Conservation (phyloP, 2,113 vertebrate species). For the Ciconia stormi region DNA sequence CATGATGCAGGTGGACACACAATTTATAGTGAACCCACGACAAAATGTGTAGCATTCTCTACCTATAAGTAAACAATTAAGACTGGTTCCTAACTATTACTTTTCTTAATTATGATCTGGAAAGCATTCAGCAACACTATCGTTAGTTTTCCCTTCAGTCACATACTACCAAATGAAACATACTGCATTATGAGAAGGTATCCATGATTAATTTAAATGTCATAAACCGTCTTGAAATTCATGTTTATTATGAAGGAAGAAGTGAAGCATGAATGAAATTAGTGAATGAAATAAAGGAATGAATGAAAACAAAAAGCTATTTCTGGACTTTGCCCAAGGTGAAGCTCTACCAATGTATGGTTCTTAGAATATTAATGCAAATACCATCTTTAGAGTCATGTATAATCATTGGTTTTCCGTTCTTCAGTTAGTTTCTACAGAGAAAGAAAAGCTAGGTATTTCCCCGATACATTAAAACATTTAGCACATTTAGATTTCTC, state of each 20-base stretch:
- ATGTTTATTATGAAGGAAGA: background rate
- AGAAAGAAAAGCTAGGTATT: background rate
- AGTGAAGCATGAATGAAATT: background rate
- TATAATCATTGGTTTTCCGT: background rate
- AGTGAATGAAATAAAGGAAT: background rate
- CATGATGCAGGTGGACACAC: background rate
- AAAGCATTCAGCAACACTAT: background rate
- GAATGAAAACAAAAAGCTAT: background rate
- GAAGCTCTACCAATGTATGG: background rate
- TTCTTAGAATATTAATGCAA: background rate
- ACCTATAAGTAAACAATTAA: background rate
- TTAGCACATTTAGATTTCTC: background rate
- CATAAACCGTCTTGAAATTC: background rate
- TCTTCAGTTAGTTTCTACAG: background rate
- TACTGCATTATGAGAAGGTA: background rate
- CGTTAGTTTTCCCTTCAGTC: background rate
- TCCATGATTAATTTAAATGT: background rate
- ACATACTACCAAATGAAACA: background rate
- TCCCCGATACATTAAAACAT: background rate
- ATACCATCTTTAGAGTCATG: background rate
- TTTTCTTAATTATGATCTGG: background rate
- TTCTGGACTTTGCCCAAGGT: background rate
- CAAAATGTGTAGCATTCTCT: background rate
- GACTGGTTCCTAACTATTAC: background rate
- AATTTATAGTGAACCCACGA: background rate